Percentiles rank a stretch among this genome's conserved stretches.
These are phyloP conservation scores for Lucinisca nassula DNA, from an alignment of 2,888 invertebrate genomes.

Conservation along the genomic window DNA sequence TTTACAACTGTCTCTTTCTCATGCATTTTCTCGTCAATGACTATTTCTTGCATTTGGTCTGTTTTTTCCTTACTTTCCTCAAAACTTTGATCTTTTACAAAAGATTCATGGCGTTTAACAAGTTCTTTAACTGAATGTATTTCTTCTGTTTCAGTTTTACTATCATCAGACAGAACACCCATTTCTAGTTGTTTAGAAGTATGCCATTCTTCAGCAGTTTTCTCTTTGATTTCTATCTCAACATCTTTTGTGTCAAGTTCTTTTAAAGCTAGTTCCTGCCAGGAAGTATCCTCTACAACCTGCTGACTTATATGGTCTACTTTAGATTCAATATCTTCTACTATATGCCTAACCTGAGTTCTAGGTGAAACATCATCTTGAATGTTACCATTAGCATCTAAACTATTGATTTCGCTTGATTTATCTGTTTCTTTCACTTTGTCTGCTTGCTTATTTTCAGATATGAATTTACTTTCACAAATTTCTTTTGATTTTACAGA, in stretches of 20 bases:
- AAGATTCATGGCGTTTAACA: slow-evolving; percentile 61
- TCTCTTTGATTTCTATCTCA: slow-evolving; percentile 39
- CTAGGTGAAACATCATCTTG: slow-evolving; percentile 53
- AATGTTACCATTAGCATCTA: slow-evolving; percentile 8
- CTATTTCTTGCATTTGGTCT: slow-evolving; percentile 19
- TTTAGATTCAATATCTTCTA: slow-evolving; percentile 72
- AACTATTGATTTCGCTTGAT: slow-evolving; percentile 1
- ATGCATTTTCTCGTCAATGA: slow-evolving; percentile 17
- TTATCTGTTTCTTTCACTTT: not conserved
- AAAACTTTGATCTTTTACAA: slow-evolving; percentile 55
- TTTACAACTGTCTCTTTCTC: slow-evolving; percentile 42
- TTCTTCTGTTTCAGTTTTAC: slow-evolving; percentile 36
- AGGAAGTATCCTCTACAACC: slow-evolving; percentile 32
- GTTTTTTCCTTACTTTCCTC: slow-evolving; percentile 45
- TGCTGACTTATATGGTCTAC: slow-evolving; percentile 70
- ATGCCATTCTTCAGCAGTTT: slow-evolving; percentile 28
- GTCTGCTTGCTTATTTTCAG: not conserved
- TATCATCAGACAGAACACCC: not conserved
- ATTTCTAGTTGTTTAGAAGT: slow-evolving; percentile 11
- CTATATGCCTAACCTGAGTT: slow-evolving; percentile 66
- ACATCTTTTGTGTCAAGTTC: slow-evolving; percentile 27
- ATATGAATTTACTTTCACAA: not conserved
- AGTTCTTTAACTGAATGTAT: slow-evolving; percentile 55
- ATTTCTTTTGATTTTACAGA: not conserved
- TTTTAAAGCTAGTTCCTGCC: slow-evolving; percentile 3